Evolutionary conservation across 2,797 vertebrate species (phyloP).

Genomic region (Hydrocynus forskahlii): DNA sequence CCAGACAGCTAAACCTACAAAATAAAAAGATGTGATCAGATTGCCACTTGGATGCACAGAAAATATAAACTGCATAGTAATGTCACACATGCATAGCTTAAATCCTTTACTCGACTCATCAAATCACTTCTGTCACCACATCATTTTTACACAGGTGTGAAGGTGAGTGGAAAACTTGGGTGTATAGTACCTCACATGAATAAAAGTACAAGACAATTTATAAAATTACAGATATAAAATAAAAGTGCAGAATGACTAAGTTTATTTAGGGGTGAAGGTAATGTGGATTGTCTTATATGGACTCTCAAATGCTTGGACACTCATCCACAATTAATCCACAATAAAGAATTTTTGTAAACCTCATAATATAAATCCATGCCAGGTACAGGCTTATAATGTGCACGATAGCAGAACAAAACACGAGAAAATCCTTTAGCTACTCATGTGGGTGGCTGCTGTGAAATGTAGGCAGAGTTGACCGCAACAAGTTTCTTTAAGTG

Average conservation of each 20-base stretch:
- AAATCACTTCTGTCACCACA: no score
- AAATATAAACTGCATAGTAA: background rate
- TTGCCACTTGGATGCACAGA: background rate
- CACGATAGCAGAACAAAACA: background rate
- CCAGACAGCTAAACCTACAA: constrained; percentile 86
- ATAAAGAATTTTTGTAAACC: constrained; percentile 1
- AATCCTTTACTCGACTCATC: no score
- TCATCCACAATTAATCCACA: background rate
- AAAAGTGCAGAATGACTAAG: background rate
- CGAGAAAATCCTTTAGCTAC: background rate
- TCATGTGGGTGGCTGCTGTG: background rate
- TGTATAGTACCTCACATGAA: no score
- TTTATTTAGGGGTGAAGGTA: no score
- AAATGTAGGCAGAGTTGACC: background rate
- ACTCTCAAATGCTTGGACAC: background rate
- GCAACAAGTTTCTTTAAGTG: background rate
- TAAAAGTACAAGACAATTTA: no score
- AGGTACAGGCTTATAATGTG: background rate
- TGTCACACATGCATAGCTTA: background rate
- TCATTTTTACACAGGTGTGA: no score
- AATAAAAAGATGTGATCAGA: background rate
- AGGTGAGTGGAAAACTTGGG: no score
- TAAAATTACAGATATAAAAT: background rate
- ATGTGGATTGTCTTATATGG: no score
- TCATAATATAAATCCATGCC: no score